phyloP scores from a whole-genome alignment of 1,140 invertebrate genomes.

The Plodia interpunctella region DNA sequence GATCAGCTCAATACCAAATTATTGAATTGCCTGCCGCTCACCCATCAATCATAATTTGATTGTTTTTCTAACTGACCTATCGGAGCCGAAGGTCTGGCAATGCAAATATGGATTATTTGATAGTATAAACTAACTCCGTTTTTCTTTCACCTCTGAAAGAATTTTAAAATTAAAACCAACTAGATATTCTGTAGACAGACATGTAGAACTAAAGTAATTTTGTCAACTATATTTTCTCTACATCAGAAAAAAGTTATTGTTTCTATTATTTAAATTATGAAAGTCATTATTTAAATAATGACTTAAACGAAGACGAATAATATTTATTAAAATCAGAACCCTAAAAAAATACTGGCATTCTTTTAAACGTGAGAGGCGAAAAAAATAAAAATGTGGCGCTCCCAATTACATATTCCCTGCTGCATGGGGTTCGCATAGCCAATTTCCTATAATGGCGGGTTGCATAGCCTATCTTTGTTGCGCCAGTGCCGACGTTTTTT shows the following conservation, averaged over 20 bases:
- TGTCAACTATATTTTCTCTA: too few relatives aligned
- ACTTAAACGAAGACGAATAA: too few relatives aligned
- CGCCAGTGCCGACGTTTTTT: conserved; percentile 65
- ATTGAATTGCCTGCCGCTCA: not conserved
- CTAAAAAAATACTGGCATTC: not conserved
- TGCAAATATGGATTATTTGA: not conserved
- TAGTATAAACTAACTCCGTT: too few relatives aligned
- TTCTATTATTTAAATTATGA: too few relatives aligned
- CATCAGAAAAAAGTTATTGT: too few relatives aligned
- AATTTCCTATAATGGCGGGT: conserved; percentile 70
- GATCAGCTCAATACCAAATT: conserved; percentile 12
- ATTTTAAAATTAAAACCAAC: too few relatives aligned
- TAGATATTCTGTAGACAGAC: too few relatives aligned
- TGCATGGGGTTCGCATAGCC: conserved; percentile 43
- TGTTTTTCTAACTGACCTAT: conserved; percentile 6
- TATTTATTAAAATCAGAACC: too few relatives aligned
- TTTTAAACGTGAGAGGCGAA: not conserved
- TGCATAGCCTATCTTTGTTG: conserved; percentile 66
- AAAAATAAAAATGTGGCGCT: not conserved
- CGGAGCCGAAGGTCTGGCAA: not conserved
- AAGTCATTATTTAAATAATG: too few relatives aligned
- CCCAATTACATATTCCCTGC: conserved; percentile 10
- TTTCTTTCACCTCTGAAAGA: too few relatives aligned
- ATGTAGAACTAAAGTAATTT: too few relatives aligned
- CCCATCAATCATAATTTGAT: conserved; percentile 2